A percentile compares a stretch with the other conserved stretches of the same genome.
Evolutionary conservation across 2,888 invertebrate genomes (phyloP).

Genomic region (Papilio elwesi): DNA sequence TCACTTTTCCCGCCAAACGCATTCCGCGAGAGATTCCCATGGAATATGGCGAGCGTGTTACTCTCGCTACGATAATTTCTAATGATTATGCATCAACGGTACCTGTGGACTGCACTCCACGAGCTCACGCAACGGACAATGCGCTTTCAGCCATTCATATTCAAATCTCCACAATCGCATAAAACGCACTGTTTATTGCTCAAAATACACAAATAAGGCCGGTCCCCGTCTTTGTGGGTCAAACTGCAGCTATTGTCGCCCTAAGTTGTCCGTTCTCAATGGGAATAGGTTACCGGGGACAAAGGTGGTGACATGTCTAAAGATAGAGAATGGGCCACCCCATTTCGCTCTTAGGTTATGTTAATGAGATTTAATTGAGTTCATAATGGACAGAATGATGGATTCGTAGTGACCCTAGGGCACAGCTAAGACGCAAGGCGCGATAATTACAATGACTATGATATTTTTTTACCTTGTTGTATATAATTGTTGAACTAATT

Average conservation of each 20-base stretch:
- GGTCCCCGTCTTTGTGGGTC: slow-evolving; percentile 77
- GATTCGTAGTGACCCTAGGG: slow-evolving; percentile 55
- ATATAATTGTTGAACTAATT: too few relatives aligned
- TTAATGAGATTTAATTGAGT: slow-evolving; percentile 84
- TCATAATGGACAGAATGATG: slow-evolving; percentile 80
- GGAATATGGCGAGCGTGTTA: slow-evolving; percentile 57
- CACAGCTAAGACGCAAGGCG: slow-evolving; percentile 59
- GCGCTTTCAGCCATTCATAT: slow-evolving; percentile 78
- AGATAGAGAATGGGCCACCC: slow-evolving; percentile 64
- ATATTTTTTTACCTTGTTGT: slow-evolving; percentile 43
- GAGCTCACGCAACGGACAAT: slow-evolving; percentile 83
- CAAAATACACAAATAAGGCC: slow-evolving; percentile 82
- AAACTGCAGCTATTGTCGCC: slow-evolving; percentile 75
- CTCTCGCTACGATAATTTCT: slow-evolving; percentile 73
- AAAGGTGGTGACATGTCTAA: slow-evolving; percentile 82
- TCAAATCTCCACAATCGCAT: slow-evolving; percentile 80
- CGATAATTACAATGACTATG: slow-evolving; percentile 74
- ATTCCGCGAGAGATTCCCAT: slow-evolving; percentile 71
- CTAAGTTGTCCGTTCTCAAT: slow-evolving; percentile 76
- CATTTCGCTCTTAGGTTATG: slow-evolving; percentile 71
- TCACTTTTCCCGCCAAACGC: slow-evolving; percentile 72
- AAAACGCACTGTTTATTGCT: slow-evolving; percentile 84
- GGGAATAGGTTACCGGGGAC: slow-evolving; percentile 77
- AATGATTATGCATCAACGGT: slow-evolving; percentile 79
- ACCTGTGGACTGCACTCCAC: slow-evolving; percentile 77